A percentile compares a stretch with the other conserved stretches of the same genome.
These are phyloP conservation scores for Leptinotarsa rubiginosa DNA, from an alignment of 2,888 invertebrate species.

Conservation along the genomic window DNA sequence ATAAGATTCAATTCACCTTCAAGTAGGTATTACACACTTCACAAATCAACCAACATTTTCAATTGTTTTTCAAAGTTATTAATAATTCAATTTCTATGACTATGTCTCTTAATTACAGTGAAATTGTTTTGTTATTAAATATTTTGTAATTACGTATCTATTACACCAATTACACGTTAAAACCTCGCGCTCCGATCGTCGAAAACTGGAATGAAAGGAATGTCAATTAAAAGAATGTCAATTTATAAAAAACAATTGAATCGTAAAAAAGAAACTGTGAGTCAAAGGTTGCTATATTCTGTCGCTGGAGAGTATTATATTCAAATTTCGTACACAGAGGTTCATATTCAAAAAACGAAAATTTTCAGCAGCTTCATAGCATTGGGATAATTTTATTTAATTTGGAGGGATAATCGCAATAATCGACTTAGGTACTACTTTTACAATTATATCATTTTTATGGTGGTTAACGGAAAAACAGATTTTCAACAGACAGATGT, in stretches of 20 bases:
- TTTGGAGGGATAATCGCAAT: no score
- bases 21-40: slow-evolving; percentile 1
- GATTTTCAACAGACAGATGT: no score
- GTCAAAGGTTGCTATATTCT: background rate
- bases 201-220: background rate
- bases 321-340: no score
- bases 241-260: no score
- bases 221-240: background rate
- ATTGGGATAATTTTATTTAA: no score
- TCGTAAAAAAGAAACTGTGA: background rate
- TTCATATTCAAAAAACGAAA: no score
- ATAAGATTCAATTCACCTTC: background rate
- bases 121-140: slow-evolving; percentile 1
- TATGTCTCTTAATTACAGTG: background rate
- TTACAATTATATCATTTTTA: no score
- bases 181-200: background rate
- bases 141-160: slow-evolving; percentile 1
- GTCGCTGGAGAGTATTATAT: no score
- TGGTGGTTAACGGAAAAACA: no score
- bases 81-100: background rate
- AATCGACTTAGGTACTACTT: no score
- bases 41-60: background rate
- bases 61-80: background rate
- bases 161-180: background rate
- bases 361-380: no score